Base-by-base conservation (phyloP, 2,113 vertebrate genomes). In the Cebidichthys violaceus region DNA sequence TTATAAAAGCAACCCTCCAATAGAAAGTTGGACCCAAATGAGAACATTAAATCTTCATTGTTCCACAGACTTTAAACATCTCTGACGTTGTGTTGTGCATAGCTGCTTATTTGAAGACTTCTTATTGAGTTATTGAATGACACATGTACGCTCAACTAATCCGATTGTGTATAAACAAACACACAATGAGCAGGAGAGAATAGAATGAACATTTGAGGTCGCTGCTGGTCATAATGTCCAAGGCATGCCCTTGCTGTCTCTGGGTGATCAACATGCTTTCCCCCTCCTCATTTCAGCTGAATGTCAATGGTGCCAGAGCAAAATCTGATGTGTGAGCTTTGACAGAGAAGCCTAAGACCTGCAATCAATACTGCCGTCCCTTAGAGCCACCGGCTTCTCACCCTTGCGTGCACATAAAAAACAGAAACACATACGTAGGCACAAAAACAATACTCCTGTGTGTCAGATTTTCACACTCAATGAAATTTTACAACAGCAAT, bases 271-370 rank as follows among this genome's bases (percentile, higher is more conserved):
- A 73, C 86, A 82, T 78, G 68, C 54, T 55, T 18, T 39, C 74
- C 84, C 31, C 52, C 43, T 76, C 78, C 75, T 79, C 71, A 60
- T 89, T 90, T 81, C 78, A 86, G 85, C 62, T 88, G 77, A 94
- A 94, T 93, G 91, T 89, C 90, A 93, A 65, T 80, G 68, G 85
- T 83, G 85, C 84, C 87, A 83, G 14, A 59, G 79, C 70, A 81
- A 84, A 90, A 91, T 91, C 84, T 80, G 86, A 93, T 87, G 88
- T 65, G 75, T 55, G 86, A 88, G 88, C 88, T 74, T 61, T 65
- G 59, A 82, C 71, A 81, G 29, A 84, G 81, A 65, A 33, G 77
- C 78, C 33, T 45, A 71, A 77, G 82, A 75, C 77, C 72, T 73
- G 59, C 73, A 86, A 90, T 93, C 92, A 79, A 92, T 94, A 91